Evolutionary conservation across 2,113 vertebrate species (phyloP).

Genomic region (Oenanthe melanoleuca): DNA sequence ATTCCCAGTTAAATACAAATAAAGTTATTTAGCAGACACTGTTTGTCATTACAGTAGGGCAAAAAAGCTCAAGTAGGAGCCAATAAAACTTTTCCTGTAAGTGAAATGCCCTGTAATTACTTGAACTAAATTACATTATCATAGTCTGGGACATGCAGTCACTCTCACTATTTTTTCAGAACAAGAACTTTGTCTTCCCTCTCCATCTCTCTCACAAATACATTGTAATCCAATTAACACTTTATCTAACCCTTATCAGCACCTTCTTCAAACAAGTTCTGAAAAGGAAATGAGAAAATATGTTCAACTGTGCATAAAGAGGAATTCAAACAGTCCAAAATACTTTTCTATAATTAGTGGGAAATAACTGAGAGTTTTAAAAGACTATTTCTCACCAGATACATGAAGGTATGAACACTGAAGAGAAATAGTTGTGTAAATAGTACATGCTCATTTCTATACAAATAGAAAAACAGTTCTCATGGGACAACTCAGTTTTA

Average conservation of each 20-base stretch:
- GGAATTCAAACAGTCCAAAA: not conserved
- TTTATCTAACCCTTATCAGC: slow-evolving; percentile 11
- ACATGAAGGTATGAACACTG: not conserved
- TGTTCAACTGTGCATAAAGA: not conserved
- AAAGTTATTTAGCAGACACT: not conserved
- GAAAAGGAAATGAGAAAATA: slow-evolving; percentile 13
- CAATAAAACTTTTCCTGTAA: not conserved
- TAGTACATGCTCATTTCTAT: not conserved
- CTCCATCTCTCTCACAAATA: not conserved
- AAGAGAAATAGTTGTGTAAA: not conserved
- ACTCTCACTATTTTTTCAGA: not conserved
- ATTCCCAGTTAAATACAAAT: not conserved
- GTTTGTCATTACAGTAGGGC: not conserved
- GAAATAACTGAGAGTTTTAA: not conserved
- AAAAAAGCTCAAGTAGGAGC: not conserved
- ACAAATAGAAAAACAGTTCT: not conserved
- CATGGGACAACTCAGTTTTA: not conserved
- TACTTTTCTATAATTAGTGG: not conserved
- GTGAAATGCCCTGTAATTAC: not conserved
- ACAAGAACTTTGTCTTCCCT: not conserved
- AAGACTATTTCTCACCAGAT: not conserved
- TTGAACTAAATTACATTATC: not conserved
- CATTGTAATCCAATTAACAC: slow-evolving; percentile 12
- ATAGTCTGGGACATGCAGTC: not conserved
- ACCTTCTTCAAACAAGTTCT: not conserved